Evolutionary conservation across 2,888 invertebrate species (phyloP).

Genomic region (Ennomos quercinarius): DNA sequence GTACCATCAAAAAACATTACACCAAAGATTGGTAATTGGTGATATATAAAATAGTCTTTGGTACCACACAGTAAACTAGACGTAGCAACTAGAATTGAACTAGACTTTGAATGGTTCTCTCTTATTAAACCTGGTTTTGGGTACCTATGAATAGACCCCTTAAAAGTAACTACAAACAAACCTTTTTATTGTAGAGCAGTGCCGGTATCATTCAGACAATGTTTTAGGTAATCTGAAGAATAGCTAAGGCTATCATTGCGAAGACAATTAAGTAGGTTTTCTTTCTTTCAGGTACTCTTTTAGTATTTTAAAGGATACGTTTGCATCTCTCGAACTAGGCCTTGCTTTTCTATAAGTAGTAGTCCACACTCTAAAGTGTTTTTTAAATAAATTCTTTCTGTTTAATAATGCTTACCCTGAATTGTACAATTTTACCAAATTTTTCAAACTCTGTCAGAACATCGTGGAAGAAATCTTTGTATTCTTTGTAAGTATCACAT

Average conservation of each 20-base stretch:
- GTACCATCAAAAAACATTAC: too few species aligned
- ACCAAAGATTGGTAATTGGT: too few species aligned
- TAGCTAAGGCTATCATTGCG: constrained; percentile 27
- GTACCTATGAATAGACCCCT: too few species aligned
- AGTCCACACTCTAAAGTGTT: background rate
- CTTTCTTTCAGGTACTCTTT: background rate
- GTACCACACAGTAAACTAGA: too few species aligned
- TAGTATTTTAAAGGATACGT: constrained; percentile 39
- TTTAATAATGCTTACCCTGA: constrained; percentile 84
- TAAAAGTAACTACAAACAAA: constrained; percentile 6
- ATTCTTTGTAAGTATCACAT: constrained; percentile 91
- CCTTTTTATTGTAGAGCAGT: constrained; percentile 14
- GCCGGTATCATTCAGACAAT: constrained; percentile 10
- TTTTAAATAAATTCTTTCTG: background rate
- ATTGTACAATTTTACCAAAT: constrained; percentile 87
- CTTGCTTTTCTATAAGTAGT: background rate
- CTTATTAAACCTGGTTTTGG: too few species aligned
- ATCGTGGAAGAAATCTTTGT: constrained; percentile 94
- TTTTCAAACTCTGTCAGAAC: constrained; percentile 93
- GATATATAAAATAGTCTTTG: too few species aligned
- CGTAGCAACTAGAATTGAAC: too few species aligned
- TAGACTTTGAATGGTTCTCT: too few species aligned
- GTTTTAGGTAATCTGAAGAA: constrained; percentile 31
- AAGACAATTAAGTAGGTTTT: background rate
- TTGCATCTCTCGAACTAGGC: background rate